A percentile compares a stretch with the other conserved stretches of the same genome.
Evolutionary conservation across 30 jellyfish, hydroid and myxozoan genomes (phyloP).

Genomic region (Cassiopea andromeda): DNA sequence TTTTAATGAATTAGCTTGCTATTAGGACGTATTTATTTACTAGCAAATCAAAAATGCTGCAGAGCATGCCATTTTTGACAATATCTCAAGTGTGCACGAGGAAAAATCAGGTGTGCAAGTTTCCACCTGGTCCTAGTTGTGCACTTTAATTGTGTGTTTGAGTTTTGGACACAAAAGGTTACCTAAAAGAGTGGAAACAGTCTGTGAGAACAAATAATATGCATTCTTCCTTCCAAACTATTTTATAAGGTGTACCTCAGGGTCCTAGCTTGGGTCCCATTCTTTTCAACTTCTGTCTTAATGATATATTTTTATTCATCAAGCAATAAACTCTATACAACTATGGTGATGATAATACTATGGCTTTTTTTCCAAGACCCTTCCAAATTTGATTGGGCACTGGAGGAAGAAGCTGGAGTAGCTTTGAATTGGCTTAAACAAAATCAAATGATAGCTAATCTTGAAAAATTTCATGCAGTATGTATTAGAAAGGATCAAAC

Average conservation of each 20-base stretch:
- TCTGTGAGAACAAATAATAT: slow-evolving; percentile 28
- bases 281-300: slow-evolving; percentile 32
- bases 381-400: slow-evolving; percentile 27
- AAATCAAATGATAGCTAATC: slow-evolving; percentile 52
- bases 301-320: slow-evolving; percentile 46
- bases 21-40: too few species aligned
- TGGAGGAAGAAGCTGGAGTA: slow-evolving; percentile 34
- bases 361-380: slow-evolving; percentile 33
- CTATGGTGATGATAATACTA: slow-evolving; percentile 53
- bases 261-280: slow-evolving; percentile 62
- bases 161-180: too few species aligned
- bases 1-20: too few species aligned
- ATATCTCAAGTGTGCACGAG: too few species aligned
- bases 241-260: slow-evolving; percentile 64
- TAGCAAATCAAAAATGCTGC: too few species aligned
- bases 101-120: too few species aligned
- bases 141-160: too few species aligned
- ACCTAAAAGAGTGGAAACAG: slow-evolving; percentile 29
- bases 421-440: slow-evolving; percentile 47
- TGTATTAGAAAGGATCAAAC: slow-evolving; percentile 20
- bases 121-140: too few species aligned
- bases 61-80: too few species aligned
- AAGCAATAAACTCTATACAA: slow-evolving; percentile 36
- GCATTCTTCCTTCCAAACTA: slow-evolving; percentile 44
- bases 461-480: slow-evolving; percentile 22